These are phyloP conservation scores for Centrocercus urophasianus DNA, from an alignment of 2,113 vertebrate genomes.

Conservation along the genomic window DNA sequence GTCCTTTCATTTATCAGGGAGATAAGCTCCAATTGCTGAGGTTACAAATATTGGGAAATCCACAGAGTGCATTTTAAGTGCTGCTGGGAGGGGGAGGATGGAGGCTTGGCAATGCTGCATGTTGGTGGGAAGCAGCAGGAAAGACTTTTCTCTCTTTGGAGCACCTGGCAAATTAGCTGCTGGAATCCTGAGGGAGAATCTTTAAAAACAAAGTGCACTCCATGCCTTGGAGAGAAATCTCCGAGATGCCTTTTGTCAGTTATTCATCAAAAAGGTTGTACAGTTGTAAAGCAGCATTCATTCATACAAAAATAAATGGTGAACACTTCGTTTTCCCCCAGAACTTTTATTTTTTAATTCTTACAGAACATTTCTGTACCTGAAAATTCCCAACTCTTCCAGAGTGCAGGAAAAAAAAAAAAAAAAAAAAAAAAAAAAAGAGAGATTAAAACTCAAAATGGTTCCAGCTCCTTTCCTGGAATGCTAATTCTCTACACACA, in stretches of 20 bases:
- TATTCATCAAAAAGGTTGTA: not conserved
- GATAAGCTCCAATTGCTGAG: constrained; percentile 65
- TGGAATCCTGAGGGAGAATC: not conserved
- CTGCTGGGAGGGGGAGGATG: not conserved
- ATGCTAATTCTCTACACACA: not conserved
- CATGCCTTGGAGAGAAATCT: not conserved
- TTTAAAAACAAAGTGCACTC: not conserved
- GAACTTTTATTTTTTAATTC: not conserved
- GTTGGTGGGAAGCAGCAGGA: not conserved
- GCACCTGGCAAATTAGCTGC: fast-evolving
- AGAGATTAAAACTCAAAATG: not conserved
- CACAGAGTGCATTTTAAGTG: not conserved
- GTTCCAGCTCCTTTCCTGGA: not conserved
- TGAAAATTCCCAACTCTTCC: not conserved
- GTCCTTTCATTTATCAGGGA: constrained; percentile 50
- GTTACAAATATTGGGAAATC: constrained; percentile 68
- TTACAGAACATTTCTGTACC: not conserved
- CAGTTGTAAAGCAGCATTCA: not conserved
- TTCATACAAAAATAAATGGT: not conserved
- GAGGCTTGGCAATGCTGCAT: not conserved
- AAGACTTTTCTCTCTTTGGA: not conserved
- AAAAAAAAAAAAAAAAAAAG: too few relatives aligned
- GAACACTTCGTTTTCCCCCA: fast-evolving
- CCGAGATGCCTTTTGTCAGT: not conserved
- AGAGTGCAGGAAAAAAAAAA: not conserved